These are phyloP conservation scores for Zapus hudsonius DNA, from an alignment of 2,113 vertebrate genomes.

Conservation along the genomic window DNA sequence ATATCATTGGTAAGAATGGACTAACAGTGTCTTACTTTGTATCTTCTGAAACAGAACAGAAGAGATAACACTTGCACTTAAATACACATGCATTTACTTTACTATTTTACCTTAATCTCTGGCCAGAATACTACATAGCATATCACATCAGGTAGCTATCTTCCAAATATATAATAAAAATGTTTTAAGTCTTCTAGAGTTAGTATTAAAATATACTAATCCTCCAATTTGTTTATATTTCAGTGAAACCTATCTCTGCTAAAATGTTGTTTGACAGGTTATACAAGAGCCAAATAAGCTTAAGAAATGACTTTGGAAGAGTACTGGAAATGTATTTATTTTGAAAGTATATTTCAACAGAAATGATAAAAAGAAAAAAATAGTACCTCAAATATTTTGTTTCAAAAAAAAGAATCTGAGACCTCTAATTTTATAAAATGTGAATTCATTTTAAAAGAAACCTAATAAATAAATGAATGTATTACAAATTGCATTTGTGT, in stretches of 20 bases:
- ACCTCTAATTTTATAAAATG: neutral
- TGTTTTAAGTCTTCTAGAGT: neutral
- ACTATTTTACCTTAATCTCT: neutral
- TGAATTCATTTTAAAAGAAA: neutral
- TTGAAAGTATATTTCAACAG: neutral
- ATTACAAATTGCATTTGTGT: neutral
- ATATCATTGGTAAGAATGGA: neutral
- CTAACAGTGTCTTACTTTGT: neutral
- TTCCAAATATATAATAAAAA: neutral
- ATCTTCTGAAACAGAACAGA: neutral
- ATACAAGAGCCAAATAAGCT: neutral
- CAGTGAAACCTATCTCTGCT: neutral
- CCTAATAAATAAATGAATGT: neutral
- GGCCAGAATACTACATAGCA: neutral
- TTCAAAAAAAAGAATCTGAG: neutral
- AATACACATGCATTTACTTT: neutral
- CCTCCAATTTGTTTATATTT: neutral
- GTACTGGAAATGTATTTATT: neutral
- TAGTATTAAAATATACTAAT: neutral
- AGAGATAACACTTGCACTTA: neutral
- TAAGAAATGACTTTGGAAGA: neutral
- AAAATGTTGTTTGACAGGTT: neutral
- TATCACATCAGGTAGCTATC: neutral
- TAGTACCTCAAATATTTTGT: neutral
- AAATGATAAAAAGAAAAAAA: neutral